A percentile compares a stretch with the other conserved stretches of the same genome.
These are phyloP conservation scores for Etia nguti DNA, from an alignment of 2,113 vertebrate genomes.

Conservation along the genomic window DNA sequence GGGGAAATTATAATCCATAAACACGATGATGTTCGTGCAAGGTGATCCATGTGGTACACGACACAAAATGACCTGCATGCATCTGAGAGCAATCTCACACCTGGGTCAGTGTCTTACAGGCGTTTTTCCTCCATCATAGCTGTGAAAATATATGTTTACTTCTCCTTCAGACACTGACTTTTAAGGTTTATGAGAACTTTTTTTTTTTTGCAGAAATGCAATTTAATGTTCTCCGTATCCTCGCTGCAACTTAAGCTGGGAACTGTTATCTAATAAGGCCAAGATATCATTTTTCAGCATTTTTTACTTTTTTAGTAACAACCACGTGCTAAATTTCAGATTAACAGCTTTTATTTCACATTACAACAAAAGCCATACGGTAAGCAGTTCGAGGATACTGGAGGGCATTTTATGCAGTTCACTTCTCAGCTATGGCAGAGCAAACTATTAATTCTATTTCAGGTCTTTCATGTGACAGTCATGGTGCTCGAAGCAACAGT, in stretches of 20 bases:
- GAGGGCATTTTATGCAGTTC: background rate
- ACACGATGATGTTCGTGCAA: constrained; percentile 20
- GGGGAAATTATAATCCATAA: background rate
- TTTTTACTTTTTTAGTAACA: background rate
- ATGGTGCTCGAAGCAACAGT: background rate
- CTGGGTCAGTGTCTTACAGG: constrained; percentile 12
- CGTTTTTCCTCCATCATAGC: background rate
- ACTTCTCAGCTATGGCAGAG: background rate
- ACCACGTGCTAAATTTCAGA: background rate
- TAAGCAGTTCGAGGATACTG: background rate
- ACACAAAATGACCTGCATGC: constrained; percentile 44
- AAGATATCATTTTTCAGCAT: background rate
- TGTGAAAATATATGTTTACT: background rate
- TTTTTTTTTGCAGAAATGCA: background rate
- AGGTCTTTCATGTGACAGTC: constrained; percentile 5
- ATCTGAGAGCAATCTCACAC: constrained; percentile 4
- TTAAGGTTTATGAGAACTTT: background rate
- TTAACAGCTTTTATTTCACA: background rate
- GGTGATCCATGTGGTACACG: constrained; percentile 22
- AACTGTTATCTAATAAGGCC: accelerated
- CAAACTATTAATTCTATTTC: constrained; percentile 42
- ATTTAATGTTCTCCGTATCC: background rate
- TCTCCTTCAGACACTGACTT: background rate
- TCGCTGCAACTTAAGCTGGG: background rate
- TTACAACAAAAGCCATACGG: background rate